A percentile compares a stretch with the other conserved stretches of the same genome.
phyloP scores from a whole-genome alignment of 2,888 invertebrate genomes.

The Eledona agricola region DNA sequence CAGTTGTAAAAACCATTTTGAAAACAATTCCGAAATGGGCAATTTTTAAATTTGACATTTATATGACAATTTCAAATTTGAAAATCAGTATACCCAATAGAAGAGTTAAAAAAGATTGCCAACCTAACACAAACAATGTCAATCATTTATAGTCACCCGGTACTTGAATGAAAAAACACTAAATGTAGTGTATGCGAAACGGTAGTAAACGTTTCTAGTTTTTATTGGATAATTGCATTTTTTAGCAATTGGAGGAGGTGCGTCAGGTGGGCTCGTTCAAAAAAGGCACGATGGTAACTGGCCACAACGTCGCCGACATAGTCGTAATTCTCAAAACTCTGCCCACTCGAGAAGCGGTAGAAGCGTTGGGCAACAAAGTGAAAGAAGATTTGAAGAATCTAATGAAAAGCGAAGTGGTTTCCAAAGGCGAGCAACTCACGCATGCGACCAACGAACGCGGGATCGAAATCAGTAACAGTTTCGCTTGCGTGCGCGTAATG shows the following conservation, averaged over 20 bases:
- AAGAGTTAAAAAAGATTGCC: no score
- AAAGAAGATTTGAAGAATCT: slow-evolving; percentile 85
- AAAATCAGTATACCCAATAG: no score
- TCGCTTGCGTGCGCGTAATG: slow-evolving; percentile 88
- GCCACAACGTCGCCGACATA: slow-evolving; percentile 94
- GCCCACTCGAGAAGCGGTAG: slow-evolving; percentile 95
- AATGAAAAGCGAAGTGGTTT: slow-evolving; percentile 70
- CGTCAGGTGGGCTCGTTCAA: slow-evolving; percentile 98
- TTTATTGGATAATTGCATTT: slow-evolving; percentile 40
- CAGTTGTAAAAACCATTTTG: no score
- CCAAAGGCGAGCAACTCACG: slow-evolving; percentile 68
- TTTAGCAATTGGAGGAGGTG: slow-evolving; percentile 89
- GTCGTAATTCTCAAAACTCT: slow-evolving; percentile 96
- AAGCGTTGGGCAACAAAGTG: slow-evolving; percentile 88
- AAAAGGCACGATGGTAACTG: slow-evolving; percentile 96
- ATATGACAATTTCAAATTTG: no score
- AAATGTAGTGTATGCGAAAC: no score
- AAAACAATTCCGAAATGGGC: no score
- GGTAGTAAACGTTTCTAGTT: slow-evolving; percentile 3
- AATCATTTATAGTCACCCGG: no score
- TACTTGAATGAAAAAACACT: no score
- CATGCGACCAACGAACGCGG: slow-evolving; percentile 77
- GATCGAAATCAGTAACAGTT: slow-evolving; percentile 86
- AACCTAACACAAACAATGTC: no score
- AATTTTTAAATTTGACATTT: no score